A percentile compares a stretch with the other conserved stretches of the same genome.
These are phyloP conservation scores for Beaufortia kweichowensis DNA, from an alignment of 2,113 vertebrate genomes.

Conservation along the genomic window DNA sequence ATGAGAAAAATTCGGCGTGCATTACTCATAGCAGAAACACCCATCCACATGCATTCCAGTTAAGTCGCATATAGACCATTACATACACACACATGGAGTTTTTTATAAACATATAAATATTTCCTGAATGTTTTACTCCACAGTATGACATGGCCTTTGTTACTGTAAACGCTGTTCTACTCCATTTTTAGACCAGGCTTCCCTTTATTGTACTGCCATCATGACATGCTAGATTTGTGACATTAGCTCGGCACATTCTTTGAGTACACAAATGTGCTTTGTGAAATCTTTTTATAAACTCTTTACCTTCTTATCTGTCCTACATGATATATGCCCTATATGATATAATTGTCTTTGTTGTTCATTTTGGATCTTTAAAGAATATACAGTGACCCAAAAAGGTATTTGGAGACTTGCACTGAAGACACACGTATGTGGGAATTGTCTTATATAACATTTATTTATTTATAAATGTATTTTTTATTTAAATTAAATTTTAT, in stretches of 20 bases:
- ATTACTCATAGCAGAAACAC: slow-evolving; percentile 46
- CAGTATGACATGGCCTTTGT: background rate
- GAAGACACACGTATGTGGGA: no score
- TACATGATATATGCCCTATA: background rate
- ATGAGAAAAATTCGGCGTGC: slow-evolving; percentile 70
- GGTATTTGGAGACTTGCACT: no score
- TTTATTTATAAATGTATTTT: no score
- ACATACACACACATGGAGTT: slow-evolving; percentile 15
- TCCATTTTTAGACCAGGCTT: slow-evolving; percentile 13
- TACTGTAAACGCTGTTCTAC: background rate
- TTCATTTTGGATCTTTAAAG: no score
- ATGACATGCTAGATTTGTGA: slow-evolving; percentile 18
- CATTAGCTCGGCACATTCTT: slow-evolving; percentile 37
- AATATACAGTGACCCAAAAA: no score
- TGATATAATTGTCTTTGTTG: no score
- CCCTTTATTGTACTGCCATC: slow-evolving; percentile 30
- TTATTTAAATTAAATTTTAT: no score
- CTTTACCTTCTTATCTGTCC: background rate
- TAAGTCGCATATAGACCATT: background rate
- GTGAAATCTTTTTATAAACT: background rate
- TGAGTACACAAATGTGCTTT: slow-evolving; percentile 32
- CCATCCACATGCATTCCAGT: slow-evolving; percentile 13
- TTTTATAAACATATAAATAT: slow-evolving; percentile 3
- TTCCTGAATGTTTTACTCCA: slow-evolving; percentile 54
- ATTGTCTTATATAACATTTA: no score